Percentiles rank a stretch among this genome's conserved stretches.
Evolutionary conservation across 1,140 invertebrate species (phyloP).

Genomic region (Coenobita brevimanus): DNA sequence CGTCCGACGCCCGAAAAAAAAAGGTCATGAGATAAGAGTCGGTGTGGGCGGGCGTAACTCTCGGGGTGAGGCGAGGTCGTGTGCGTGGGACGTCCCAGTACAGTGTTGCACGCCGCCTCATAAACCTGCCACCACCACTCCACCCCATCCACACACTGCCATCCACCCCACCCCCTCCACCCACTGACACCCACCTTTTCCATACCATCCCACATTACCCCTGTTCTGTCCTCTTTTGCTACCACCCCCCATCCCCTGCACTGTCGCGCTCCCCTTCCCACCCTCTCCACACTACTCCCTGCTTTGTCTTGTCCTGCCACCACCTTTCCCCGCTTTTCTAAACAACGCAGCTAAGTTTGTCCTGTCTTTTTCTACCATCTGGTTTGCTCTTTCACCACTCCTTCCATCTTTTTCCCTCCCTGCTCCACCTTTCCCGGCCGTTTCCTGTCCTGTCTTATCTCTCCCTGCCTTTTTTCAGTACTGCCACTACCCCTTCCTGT

Average conservation of each 20-base stretch:
- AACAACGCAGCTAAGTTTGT: not conserved
- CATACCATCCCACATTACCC: not conserved
- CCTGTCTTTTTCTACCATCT: not conserved
- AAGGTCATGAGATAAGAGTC: conserved; percentile 34
- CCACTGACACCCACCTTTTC: not conserved
- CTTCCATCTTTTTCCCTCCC: not conserved
- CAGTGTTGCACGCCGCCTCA: conserved; percentile 24
- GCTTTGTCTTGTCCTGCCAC: not conserved
- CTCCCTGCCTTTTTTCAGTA: too few species aligned
- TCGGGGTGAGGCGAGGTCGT: not conserved
- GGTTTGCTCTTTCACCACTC: not conserved
- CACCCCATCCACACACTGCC: not conserved
- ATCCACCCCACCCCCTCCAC: not conserved
- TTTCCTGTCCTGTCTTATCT: too few species aligned
- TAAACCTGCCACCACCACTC: conserved; percentile 17
- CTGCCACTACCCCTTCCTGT: too few species aligned
- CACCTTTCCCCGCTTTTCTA: not conserved
- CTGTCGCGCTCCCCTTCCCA: not conserved
- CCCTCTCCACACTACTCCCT: too few species aligned
- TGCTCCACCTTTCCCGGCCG: too few species aligned
- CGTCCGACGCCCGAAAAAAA: not conserved
- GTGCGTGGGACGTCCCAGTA: conserved; percentile 8
- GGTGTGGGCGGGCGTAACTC: not conserved
- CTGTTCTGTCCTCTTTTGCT: too few species aligned
- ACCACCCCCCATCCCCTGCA: not conserved